Evolutionary conservation across 2,113 vertebrate genomes (phyloP), one percentile per base, ranked within the genome.

Genomic region (Cairina moschata): DNA sequence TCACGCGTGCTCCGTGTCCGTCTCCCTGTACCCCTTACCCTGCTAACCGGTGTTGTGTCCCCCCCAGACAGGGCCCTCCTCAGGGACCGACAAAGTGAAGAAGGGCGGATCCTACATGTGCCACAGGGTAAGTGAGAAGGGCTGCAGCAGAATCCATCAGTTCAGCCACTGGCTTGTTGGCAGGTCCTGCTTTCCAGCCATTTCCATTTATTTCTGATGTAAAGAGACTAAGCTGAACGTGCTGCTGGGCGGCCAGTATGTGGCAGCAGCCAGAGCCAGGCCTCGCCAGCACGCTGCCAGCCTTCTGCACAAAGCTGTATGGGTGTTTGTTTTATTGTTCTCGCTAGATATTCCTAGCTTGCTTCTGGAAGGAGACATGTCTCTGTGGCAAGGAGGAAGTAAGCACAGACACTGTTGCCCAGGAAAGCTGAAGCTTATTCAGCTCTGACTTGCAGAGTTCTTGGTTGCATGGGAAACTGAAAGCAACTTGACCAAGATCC

Each of bases 21-120:
- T 44, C 31, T 42, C 71, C 25, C 12, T 17, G 0, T 11, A 83
- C 1, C 38, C 40, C 7, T 67, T 29, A 36, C 17, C 40, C 40
- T 56, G 32, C 88, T 66, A 12, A 73, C 66, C 25, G 1, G 5
- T 72, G 44, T 94, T 69, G 58, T 96, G 90, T 16, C 9, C 34
- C 93, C 77, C 28, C 2, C 96, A 99, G 99, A 98, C 87, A 29
- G 99, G 99, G 13, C 99, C 99, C 9, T 65, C 96, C 3, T 98
- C 98, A 0, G 99, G 99, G 62, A 98, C 93, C 1, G 99, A 99
- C 96, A 98, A 98, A 68, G 99, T 99, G 95, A 99, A 99, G 98
- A 99, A 99, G 89, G 99, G 99, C 54, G 99, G 99, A 48, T 99
- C 99, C 54, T 99, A 99, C 83, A 99, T 99, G 99, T 99, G 99